Base-by-base conservation (phyloP, 2,113 vertebrate genomes). In the Protobothrops flavoviridis region DNA sequence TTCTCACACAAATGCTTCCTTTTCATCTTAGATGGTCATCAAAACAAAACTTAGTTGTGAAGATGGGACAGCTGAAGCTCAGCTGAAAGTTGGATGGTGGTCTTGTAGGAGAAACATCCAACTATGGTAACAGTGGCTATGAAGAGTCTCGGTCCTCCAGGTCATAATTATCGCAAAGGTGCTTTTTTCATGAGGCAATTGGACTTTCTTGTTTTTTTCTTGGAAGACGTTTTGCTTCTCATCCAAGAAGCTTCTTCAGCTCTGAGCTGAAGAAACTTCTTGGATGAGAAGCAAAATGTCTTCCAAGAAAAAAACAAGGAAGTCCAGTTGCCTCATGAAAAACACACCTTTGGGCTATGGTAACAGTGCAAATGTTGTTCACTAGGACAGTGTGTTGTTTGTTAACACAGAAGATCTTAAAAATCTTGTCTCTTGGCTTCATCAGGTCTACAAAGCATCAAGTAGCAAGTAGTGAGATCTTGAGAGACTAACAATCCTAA, bases 1-100 rank as follows among this genome's bases (percentile, higher is more conserved):
- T 93, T 94, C 95, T 93, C 94, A 96, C 92, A 88, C 69, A 39
- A 21, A 0, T 56, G 24, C 29, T 74, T 59, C 93, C 52, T 57
- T 48, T 45, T 87, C 89, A 24, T 3, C 0, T 0, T 0, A 85
- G 59, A 59, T 0, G 0, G 90, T 93, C 94, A 95, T 95, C 94
- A 93, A 59, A 61, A 0, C 4, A 88, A 48, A 88, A 50, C 21
- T 69, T 24, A n/a, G 5, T 23, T 4, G 21, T 21, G 74, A 20
- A 56, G 15, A 45, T 69, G 0, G 45, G 59, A 29, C 3, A 43
- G 33, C 74, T 81, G 64, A 90, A 88, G 52, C 12, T 0, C 0
- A 24, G 64, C 89, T 24, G 55, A 48, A 88, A 43, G 86, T 23
- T 81, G 52, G 55, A 10, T 81, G 85, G 85, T 94, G 94, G 91